Evolutionary conservation across 2,797 vertebrate species (phyloP).

Genomic region (Catostomus latipinnis): DNA sequence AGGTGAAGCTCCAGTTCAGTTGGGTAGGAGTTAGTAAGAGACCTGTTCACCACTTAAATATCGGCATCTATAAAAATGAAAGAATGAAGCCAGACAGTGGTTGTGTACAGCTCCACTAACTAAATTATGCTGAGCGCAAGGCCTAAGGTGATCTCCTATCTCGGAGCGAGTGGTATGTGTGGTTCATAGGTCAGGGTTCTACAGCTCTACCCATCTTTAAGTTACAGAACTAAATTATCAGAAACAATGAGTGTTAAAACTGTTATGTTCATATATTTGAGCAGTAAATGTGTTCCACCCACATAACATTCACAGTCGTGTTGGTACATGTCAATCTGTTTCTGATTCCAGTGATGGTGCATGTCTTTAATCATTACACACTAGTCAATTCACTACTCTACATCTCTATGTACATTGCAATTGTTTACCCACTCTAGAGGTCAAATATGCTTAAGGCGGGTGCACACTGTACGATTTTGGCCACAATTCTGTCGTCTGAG

Average conservation of each 20-base stretch:
- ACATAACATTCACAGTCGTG: neutral
- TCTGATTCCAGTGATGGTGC: neutral
- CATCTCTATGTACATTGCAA: neutral
- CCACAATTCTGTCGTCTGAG: no score
- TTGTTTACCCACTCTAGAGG: neutral
- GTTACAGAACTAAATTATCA: neutral
- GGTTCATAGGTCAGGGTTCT: constrained; percentile 25
- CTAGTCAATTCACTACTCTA: neutral
- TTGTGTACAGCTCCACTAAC: neutral
- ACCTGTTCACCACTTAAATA: neutral
- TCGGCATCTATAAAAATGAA: neutral
- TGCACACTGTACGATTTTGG: no score
- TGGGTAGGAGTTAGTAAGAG: neutral
- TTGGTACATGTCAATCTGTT: neutral
- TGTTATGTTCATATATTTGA: neutral
- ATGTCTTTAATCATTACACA: neutral
- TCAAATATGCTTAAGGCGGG: neutral
- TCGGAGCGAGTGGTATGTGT: neutral
- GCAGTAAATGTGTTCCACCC: neutral
- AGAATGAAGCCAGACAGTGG: neutral
- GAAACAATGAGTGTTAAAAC: no score
- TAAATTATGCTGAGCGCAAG: neutral
- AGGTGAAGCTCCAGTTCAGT: neutral
- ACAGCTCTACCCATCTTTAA: neutral
- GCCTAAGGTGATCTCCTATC: neutral